Evolutionary conservation across 2,113 vertebrate genomes (phyloP), one percentile per base, ranked within the genome.

Genomic region (Boleophthalmus pectinirostris): DNA sequence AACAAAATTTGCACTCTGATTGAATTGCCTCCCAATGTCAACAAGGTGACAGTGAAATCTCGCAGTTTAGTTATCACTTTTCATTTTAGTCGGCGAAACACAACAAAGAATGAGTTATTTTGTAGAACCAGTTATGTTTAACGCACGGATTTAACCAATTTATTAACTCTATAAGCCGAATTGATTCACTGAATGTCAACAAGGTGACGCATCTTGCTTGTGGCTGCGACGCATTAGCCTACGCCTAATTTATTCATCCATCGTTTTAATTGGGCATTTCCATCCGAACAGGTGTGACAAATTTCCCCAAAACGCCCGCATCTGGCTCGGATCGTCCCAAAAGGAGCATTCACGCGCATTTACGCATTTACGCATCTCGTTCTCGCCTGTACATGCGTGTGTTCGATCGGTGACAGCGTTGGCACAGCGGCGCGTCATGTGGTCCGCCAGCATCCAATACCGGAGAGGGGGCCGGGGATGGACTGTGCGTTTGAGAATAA

Each of bases 401-500:
- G 24, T 60, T 43, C 10, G 38, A 14, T 88, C 83, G 86, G 85
- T 75, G 86, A 88, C 82, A 85, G 82, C 73, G 23, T 65, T 20
- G n/a, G 73, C 21, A 11, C 20, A 10, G 10, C 53, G 23, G 81
- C 80, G 68, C 91, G 58, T 61, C 58, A 92, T 88, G 92, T 92
- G 91, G 86, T 90, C 72, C 11, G n/a, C 77, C 71, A 49, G 69
- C 74, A 66, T 70, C 91, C 92, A 91, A 90, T 90, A 53, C 81
- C 66, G 68, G 87, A 23, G 85, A 80, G 45, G 56, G 85, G 75
- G 78, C 53, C 72, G 76, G 71, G 46, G 33, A 70, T 66, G 61
- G 64, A 33, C 16, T 2, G 51, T 11, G 51, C 51, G 18, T 20
- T 18, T 2, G 49, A 51, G 49, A 51, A 51, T 43, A 43, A 20